A percentile compares a stretch with the other conserved stretches of the same genome.
Evolutionary conservation across 1,140 invertebrate species (phyloP).

Genomic region (Mylabris phalerata): DNA sequence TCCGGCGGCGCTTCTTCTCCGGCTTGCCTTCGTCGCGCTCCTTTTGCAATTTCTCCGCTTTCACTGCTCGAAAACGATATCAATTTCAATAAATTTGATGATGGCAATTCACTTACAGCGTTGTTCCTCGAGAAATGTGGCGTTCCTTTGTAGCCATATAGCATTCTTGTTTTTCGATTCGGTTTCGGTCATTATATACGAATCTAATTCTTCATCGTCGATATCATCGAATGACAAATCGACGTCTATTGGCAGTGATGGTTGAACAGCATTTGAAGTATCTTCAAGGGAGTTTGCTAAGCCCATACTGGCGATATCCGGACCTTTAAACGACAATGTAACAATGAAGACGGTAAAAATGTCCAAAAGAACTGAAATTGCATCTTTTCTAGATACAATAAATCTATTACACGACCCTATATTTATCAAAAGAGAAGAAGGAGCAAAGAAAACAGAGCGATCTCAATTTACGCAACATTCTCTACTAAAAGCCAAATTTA

Average conservation of each 20-base stretch:
- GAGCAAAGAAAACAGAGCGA: too few species aligned
- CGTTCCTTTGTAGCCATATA: conserved; percentile 80
- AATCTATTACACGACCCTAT: too few species aligned
- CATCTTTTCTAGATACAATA: too few species aligned
- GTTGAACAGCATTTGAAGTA: conserved; percentile 34
- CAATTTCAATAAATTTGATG: too few species aligned
- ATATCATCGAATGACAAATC: conserved; percentile 75
- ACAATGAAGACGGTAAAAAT: neutral
- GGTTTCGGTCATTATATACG: conserved; percentile 75
- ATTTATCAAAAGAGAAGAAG: too few species aligned
- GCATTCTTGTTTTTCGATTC: conserved; percentile 73
- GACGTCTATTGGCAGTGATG: conserved; percentile 41
- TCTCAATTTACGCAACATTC: too few species aligned
- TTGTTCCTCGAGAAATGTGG: conserved; percentile 72
- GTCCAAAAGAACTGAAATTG: too few species aligned
- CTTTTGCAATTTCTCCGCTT: conserved; percentile 67
- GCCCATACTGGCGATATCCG: conserved; percentile 39
- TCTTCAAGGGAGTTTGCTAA: conserved; percentile 38
- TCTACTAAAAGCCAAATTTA: too few species aligned
- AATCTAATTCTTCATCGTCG: conserved; percentile 82
- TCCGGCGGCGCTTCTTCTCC: conserved; percentile 62
- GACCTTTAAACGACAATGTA: conserved; percentile 20
- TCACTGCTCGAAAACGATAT: conserved; percentile 48
- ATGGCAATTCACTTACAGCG: conserved; percentile 53
- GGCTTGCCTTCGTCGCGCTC: conserved; percentile 74